Evolutionary conservation across 2,113 vertebrate genomes (phyloP).

Genomic region (Brachypodius melanocephalos): DNA sequence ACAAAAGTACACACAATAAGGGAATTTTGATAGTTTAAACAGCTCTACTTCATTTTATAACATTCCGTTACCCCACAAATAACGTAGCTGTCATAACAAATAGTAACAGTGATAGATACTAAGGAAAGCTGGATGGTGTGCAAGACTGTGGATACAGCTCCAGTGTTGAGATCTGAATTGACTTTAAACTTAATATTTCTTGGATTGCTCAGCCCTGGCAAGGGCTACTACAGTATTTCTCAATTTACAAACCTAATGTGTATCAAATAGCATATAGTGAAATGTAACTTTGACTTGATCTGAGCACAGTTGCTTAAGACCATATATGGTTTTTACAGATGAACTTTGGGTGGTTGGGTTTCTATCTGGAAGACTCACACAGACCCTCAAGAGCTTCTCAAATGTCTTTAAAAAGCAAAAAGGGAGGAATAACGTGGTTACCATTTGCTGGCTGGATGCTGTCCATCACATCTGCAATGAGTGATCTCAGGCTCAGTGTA

Average conservation of each 20-base stretch:
- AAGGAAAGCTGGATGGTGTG: slow-evolving; percentile 9
- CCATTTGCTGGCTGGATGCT: neutral
- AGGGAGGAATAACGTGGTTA: neutral
- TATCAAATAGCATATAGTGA: neutral
- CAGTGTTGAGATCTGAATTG: neutral
- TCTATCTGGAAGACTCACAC: neutral
- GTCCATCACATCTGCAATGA: neutral
- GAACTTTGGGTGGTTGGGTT: neutral
- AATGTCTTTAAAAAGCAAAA: neutral
- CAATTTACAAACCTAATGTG: neutral
- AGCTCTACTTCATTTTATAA: slow-evolving; percentile 31
- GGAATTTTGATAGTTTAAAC: slow-evolving; percentile 38
- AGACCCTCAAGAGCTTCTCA: neutral
- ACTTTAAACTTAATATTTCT: slow-evolving; percentile 22
- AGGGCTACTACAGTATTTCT: neutral
- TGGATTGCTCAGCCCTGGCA: neutral
- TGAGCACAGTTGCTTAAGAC: neutral
- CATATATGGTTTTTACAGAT: neutral
- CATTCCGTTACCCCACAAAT: slow-evolving; percentile 47
- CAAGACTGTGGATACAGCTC: neutral
- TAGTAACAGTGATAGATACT: neutral
- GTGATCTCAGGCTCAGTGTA: neutral
- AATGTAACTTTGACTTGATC: neutral
- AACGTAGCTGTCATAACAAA: slow-evolving; percentile 55
- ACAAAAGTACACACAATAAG: neutral